Evolutionary conservation across 2,113 vertebrate species (phyloP).

Genomic region (Nyctereutes procyonoides): DNA sequence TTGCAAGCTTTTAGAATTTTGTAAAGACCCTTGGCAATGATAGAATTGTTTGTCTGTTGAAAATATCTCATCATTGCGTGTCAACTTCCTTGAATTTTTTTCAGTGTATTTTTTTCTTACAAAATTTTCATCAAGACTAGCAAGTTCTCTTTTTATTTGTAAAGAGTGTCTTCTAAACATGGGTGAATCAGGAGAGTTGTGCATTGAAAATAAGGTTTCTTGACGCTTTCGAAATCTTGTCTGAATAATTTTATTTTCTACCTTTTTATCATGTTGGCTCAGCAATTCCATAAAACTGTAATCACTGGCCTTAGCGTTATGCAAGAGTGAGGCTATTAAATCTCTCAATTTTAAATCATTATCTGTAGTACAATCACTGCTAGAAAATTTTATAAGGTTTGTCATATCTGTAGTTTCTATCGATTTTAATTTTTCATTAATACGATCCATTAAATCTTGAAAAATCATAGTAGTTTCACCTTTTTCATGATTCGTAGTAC

Average conservation of each 20-base stretch:
- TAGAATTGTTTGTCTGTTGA: conserved; percentile 73
- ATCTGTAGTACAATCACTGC: conserved; percentile 86
- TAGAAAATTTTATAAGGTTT: conserved; percentile 84
- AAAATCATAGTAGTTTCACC: conserved; percentile 88
- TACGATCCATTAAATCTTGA: conserved; percentile 93
- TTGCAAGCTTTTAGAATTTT: conserved; percentile 76
- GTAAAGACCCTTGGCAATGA: conserved; percentile 77
- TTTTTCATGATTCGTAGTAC: conserved; percentile 78
- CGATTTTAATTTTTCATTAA: conserved; percentile 95
- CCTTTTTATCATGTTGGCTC: conserved; percentile 89
- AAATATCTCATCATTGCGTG: conserved; percentile 68
- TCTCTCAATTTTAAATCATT: conserved; percentile 91
- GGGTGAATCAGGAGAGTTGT: conserved; percentile 89
- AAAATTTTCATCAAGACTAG: conserved; percentile 89
- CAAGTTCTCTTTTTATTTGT: conserved; percentile 94
- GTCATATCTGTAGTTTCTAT: conserved; percentile 91
- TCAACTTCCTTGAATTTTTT: conserved; percentile 86
- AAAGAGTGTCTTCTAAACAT: conserved; percentile 90
- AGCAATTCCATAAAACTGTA: conserved; percentile 95
- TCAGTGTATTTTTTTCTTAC: conserved; percentile 86
- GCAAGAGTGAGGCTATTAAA: conserved; percentile 94
- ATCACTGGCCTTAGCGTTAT: conserved; percentile 90
- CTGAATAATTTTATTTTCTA: conserved; percentile 92
- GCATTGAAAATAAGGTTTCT: conserved; percentile 90
- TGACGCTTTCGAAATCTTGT: conserved; percentile 93